phyloP scores from a whole-genome alignment of 2,797 vertebrate species.

The Neolamprologus multifasciatus region DNA sequence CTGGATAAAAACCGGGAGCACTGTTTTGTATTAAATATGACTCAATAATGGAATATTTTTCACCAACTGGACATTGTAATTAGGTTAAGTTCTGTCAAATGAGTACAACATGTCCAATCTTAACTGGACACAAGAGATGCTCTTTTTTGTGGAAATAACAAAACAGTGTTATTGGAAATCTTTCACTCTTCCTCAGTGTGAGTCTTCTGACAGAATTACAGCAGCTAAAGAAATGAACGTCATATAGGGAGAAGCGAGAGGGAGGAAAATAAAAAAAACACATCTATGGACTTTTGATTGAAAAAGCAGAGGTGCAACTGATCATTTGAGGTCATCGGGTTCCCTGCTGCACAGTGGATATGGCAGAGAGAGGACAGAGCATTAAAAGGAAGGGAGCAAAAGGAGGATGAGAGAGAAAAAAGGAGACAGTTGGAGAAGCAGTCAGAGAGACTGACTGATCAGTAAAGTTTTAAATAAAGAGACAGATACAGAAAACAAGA shows the following conservation, averaged over 20 bases:
- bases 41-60: constrained; percentile 26
- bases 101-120: constrained; percentile 9
- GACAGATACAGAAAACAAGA: background rate
- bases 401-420: background rate
- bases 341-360: background rate
- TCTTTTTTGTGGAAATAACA: background rate
- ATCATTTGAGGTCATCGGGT: background rate
- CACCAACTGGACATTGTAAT: constrained; percentile 1
- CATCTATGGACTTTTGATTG: background rate
- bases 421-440: background rate
- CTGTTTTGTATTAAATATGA: constrained; percentile 42
- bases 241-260: background rate
- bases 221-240: background rate
- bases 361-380: background rate
- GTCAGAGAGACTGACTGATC: background rate
- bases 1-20: constrained; percentile 11
- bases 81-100: constrained; percentile 4
- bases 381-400: background rate
- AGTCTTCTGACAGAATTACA: background rate
- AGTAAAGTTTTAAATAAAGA: background rate
- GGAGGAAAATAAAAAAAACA: background rate
- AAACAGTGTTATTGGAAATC: background rate
- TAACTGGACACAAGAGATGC: background rate
- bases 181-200: background rate
- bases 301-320: constrained; percentile 3